phyloP scores from a whole-genome alignment of 2,113 vertebrate species.

The Dasyprocta punctata region DNA sequence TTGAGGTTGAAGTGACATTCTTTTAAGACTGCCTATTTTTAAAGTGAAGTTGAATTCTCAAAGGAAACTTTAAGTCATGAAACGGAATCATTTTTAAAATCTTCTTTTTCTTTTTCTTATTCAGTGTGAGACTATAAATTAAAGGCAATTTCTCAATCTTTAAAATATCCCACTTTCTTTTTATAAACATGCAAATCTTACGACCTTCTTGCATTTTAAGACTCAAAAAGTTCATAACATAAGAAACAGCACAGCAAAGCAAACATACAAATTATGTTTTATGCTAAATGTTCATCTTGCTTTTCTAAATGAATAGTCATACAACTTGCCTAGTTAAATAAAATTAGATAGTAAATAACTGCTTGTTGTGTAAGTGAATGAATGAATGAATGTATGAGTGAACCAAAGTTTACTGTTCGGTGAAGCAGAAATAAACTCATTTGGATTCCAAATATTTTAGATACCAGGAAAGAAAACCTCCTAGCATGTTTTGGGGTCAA shows the following conservation, averaged over 20 bases:
- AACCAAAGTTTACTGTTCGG: background rate
- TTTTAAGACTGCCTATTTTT: background rate
- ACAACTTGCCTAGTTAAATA: background rate
- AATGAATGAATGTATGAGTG: background rate
- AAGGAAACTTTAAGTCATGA: conserved; percentile 3
- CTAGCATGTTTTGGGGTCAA: background rate
- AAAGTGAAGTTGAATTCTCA: conserved; percentile 21
- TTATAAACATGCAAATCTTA: background rate
- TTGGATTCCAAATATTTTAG: background rate
- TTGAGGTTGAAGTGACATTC: background rate
- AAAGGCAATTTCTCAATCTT: background rate
- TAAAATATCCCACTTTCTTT: background rate
- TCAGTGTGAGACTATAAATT: background rate
- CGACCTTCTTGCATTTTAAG: background rate
- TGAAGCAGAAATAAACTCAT: background rate
- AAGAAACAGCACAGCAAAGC: background rate
- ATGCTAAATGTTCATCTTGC: background rate
- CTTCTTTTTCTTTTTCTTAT: background rate
- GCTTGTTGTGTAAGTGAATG: background rate
- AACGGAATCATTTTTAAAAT: conserved; percentile 5
- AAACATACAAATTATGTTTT: background rate
- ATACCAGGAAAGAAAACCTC: background rate
- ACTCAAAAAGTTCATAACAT: background rate
- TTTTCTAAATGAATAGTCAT: background rate
- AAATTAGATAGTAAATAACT: background rate